Conservation (phyloP, 2,888 invertebrate genomes). For the Oxycera nigricornis region DNA sequence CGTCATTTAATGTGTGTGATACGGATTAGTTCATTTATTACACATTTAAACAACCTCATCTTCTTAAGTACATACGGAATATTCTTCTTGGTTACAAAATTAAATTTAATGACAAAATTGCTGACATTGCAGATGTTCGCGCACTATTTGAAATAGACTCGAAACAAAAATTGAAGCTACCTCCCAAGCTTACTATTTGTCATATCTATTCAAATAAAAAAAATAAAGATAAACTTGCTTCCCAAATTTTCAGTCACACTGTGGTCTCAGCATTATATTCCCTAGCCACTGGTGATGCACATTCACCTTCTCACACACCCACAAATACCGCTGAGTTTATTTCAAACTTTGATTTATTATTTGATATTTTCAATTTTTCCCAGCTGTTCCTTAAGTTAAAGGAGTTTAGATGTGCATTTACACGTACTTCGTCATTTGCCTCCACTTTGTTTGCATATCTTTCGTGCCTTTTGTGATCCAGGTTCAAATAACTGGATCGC, state of each 20-base stretch:
- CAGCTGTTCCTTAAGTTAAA: neutral
- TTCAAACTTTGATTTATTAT: neutral
- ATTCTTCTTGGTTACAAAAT: neutral
- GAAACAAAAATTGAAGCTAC: neutral
- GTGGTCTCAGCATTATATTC: neutral
- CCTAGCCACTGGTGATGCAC: neutral
- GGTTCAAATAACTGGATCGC: too few species aligned
- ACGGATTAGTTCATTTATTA: neutral
- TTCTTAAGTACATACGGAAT: neutral
- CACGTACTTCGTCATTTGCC: too few species aligned
- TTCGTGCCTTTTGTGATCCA: too few species aligned
- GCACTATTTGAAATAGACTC: neutral
- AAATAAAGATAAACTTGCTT: conserved; percentile 7
- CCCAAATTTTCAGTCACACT: neutral
- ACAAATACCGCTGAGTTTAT: neutral
- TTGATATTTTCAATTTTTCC: neutral
- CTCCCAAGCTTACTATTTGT: neutral
- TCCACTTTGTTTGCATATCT: too few species aligned
- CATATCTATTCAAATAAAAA: neutral
- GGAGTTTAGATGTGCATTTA: too few species aligned
- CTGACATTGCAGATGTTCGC: neutral
- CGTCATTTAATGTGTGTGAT: neutral
- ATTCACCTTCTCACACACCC: neutral
- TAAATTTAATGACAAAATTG: neutral
- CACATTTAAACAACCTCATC: conserved; percentile 8